Conservation (phyloP, 2,113 vertebrate species). For the Oreochromis aureus region DNA sequence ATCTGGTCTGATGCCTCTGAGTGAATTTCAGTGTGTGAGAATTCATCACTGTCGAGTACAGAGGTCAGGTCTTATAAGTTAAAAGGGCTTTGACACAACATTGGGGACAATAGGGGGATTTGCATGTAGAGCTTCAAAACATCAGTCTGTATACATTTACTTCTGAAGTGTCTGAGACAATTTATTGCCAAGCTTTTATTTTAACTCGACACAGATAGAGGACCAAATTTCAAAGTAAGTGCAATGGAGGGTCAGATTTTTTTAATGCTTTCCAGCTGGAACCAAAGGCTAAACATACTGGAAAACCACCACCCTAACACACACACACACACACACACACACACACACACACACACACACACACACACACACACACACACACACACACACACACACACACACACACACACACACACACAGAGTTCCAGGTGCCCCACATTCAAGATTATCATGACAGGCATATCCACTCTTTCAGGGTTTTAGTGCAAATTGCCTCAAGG, state of each 20-base stretch:
- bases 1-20: not conserved
- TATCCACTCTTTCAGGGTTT: conserved; percentile 9
- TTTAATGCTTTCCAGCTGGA: conserved; percentile 35
- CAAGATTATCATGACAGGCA: not conserved
- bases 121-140: not conserved
- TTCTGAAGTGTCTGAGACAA: not conserved
- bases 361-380: not conserved
- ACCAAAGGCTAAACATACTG: not conserved
- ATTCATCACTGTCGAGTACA: not conserved
- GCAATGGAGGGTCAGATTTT: not conserved
- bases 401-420: too few relatives aligned
- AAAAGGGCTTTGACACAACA: not conserved
- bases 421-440: conserved; percentile 33
- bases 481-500: conserved; percentile 3
- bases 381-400: not conserved
- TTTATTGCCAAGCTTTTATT: not conserved
- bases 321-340: not conserved
- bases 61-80: not conserved
- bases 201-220: not conserved
- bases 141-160: not conserved
- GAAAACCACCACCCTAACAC: not conserved
- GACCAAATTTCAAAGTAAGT: not conserved
- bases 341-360: not conserved
- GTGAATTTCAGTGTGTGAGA: not conserved
- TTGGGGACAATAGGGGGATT: not conserved